phyloP scores from a whole-genome alignment of 2,797 vertebrate genomes.

The Notolabrus celidotus region DNA sequence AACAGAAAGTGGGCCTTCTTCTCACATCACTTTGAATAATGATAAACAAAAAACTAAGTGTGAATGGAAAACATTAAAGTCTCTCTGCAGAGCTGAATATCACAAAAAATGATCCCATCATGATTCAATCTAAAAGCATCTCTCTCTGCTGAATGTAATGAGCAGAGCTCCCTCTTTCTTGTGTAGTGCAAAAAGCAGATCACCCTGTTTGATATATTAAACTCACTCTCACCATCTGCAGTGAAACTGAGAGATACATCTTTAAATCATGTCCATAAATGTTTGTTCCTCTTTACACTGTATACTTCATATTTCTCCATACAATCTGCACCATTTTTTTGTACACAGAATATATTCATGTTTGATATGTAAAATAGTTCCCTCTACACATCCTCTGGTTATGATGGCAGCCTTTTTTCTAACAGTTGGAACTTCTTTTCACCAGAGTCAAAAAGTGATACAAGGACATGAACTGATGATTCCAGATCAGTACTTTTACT shows the following conservation, averaged over 20 bases:
- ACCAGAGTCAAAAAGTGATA: constrained; percentile 30
- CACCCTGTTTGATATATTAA: constrained; percentile 62
- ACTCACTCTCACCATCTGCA: constrained; percentile 31
- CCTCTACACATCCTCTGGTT: constrained; percentile 21
- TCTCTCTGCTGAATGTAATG: constrained; percentile 4
- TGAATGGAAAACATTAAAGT: constrained; percentile 6
- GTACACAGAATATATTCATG: constrained; percentile 59
- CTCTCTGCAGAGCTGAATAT: no score
- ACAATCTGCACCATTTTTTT: constrained; percentile 29
- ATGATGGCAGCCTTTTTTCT: constrained; percentile 1
- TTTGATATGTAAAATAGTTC: constrained; percentile 70
- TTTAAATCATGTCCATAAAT: constrained; percentile 53
- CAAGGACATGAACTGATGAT: constrained; percentile 17
- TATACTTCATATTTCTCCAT: constrained; percentile 43
- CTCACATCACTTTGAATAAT: not conserved
- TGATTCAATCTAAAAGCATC: constrained; percentile 4
- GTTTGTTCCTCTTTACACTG: constrained; percentile 30
- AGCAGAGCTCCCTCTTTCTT: constrained; percentile 30
- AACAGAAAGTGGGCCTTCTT: not conserved
- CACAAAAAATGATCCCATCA: constrained; percentile 28
- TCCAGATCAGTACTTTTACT: constrained; percentile 23
- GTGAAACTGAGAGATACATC: constrained; percentile 36
- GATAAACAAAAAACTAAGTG: constrained; percentile 14
- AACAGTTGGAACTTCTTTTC: constrained; percentile 6
- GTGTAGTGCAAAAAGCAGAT: constrained; percentile 67